These are phyloP conservation scores for Sebastes schlegelii DNA, from an alignment of 2,113 vertebrate genomes.

Conservation along the genomic window DNA sequence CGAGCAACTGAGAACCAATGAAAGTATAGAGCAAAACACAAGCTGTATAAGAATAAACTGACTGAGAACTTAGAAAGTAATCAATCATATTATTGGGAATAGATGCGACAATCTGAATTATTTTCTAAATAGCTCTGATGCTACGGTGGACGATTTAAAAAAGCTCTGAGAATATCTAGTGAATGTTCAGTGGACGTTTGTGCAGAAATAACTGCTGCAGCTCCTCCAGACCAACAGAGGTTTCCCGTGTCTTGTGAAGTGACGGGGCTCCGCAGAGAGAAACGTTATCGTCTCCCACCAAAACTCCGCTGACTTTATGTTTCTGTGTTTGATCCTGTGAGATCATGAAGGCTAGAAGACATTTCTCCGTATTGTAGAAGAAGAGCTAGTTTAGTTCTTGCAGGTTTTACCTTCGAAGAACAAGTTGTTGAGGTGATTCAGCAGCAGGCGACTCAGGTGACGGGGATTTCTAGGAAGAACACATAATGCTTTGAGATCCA, in stretches of 20 bases:
- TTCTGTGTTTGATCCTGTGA: background rate
- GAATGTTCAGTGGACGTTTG: too few species aligned
- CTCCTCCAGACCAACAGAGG: too few species aligned
- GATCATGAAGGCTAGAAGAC: background rate
- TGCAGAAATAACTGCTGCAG: too few species aligned
- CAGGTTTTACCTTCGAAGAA: constrained; percentile 61
- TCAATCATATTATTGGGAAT: background rate
- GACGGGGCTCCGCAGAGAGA: too few species aligned
- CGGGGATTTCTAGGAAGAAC: constrained; percentile 49
- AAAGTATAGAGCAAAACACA: too few species aligned
- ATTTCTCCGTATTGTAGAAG: background rate
- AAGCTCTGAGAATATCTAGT: too few species aligned
- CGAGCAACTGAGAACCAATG: too few species aligned
- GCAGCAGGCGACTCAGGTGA: constrained; percentile 10
- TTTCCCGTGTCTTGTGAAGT: too few species aligned
- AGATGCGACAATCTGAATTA: background rate
- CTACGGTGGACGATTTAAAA: background rate
- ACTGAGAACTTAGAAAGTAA: background rate
- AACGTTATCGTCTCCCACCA: too few species aligned
- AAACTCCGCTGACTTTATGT: background rate
- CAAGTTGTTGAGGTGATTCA: constrained; percentile 18
- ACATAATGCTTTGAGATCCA: background rate
- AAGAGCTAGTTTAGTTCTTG: background rate
- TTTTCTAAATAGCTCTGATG: background rate
- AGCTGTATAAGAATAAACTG: too few species aligned